These are phyloP conservation scores for Ephialtes manifestator DNA, from an alignment of 2,888 invertebrate genomes.

Conservation along the genomic window DNA sequence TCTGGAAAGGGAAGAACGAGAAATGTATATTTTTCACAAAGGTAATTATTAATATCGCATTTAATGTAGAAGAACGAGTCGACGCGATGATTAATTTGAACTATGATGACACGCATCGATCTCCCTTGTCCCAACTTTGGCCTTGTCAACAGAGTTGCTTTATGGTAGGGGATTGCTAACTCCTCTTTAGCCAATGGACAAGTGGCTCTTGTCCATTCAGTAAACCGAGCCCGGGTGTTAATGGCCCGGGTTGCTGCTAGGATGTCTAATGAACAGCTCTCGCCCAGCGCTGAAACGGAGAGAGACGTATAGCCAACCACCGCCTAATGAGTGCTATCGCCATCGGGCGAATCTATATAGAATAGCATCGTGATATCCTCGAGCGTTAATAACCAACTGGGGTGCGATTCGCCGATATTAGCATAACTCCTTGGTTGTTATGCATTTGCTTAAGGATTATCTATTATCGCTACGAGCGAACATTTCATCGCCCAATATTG, in stretches of 20 bases:
- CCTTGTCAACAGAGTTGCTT: constrained; percentile 57
- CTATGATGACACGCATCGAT: constrained; percentile 63
- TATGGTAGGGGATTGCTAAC: constrained; percentile 60
- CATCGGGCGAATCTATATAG: constrained; percentile 46
- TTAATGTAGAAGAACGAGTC: neutral
- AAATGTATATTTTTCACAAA: neutral
- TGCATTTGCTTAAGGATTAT: constrained; percentile 67
- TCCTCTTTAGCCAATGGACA: constrained; percentile 18
- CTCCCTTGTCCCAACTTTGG: constrained; percentile 41
- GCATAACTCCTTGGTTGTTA: constrained; percentile 67
- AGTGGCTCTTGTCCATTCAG: constrained; percentile 70
- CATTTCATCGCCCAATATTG: constrained; percentile 52
- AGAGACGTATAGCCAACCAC: constrained; percentile 70
- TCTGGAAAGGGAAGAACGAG: neutral
- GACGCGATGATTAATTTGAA: constrained; percentile 15
- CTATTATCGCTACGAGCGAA: constrained; percentile 59
- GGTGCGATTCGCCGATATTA: constrained; percentile 64
- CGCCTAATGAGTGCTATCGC: constrained; percentile 73
- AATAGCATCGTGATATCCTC: constrained; percentile 51
- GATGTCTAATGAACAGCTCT: constrained; percentile 70
- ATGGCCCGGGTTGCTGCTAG: constrained; percentile 56
- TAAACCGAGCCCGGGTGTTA: constrained; percentile 60
- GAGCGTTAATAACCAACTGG: constrained; percentile 63
- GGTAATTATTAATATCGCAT: neutral
- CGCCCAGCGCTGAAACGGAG: constrained; percentile 43